phyloP scores from a whole-genome alignment of 2,888 invertebrate species.

The Caenorhabditis angaria region DNA sequence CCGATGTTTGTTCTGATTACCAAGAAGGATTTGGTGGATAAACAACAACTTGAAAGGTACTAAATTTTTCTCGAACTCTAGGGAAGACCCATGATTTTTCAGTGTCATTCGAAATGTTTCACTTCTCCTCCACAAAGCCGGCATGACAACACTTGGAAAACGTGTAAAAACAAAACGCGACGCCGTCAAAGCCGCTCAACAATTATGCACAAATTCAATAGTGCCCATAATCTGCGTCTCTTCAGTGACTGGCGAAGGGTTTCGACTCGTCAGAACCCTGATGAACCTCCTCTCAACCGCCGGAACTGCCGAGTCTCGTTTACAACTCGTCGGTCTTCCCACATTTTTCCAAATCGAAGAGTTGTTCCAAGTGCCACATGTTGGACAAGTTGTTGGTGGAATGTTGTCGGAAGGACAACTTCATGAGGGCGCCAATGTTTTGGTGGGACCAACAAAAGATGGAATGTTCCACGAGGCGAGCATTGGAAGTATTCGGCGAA shows the following conservation, averaged over 20 bases:
- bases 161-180: conserved; percentile 58
- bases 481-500: conserved; percentile 80
- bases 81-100: conserved; percentile 11
- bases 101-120: conserved; percentile 47
- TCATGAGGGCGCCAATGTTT: conserved; percentile 79
- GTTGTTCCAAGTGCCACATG: conserved; percentile 76
- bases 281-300: conserved; percentile 81
- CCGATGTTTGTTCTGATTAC: conserved; percentile 93
- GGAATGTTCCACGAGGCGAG: conserved; percentile 67
- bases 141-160: conserved; percentile 45
- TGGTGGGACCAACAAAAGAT: conserved; percentile 74
- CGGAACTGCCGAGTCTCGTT: conserved; percentile 39
- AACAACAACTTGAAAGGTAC: conserved; percentile 72
- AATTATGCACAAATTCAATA: conserved; percentile 74
- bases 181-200: conserved; percentile 78
- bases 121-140: conserved; percentile 49
- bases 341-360: conserved; percentile 88
- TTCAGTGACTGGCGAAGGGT: conserved; percentile 86
- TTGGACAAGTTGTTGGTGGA: conserved; percentile 70
- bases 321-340: conserved; percentile 45
- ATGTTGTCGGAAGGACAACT: conserved; percentile 84
- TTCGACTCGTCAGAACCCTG: conserved; percentile 75
- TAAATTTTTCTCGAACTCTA: not conserved
- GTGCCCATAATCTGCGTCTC: conserved; percentile 79
- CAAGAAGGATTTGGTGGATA: conserved; percentile 86